Base-by-base conservation (phyloP, 1,140 invertebrate species). In the Mesaphorura yosii region DNA sequence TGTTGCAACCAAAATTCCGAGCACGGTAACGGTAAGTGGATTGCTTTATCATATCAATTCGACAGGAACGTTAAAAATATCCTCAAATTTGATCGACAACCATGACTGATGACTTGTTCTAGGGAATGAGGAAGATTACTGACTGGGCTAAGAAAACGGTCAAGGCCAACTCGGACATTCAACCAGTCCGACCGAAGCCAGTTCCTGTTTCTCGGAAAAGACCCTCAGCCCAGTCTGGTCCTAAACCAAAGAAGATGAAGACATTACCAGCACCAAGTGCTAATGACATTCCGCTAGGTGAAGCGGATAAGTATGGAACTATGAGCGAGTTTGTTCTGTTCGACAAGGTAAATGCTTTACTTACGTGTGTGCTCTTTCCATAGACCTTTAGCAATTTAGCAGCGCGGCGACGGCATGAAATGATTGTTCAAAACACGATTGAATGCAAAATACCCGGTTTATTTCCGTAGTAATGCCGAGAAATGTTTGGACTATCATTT, bases 321-420 rank as follows among this genome's bases (percentile, higher is more conserved):
- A 73, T 93, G 0, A 84, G 81, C 59, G 93, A 98, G 66, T 95
- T 84, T 72, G 89, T 86, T 52, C 96, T 94, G 75, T 98, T 97
- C 69, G 93, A 98, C 66, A 88, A 92, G 70, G 31, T 34, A 34
- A n/a, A n/a, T n/a, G n/a, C n/a, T n/a, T n/a, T n/a, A n/a, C n/a
- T n/a, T n/a, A n/a, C n/a, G n/a, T n/a, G n/a, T n/a, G n/a, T n/a
- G n/a, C n/a, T n/a, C n/a, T n/a, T n/a, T n/a, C n/a, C n/a, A n/a
- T n/a, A n/a, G n/a, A n/a, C n/a, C n/a, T n/a, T n/a, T n/a, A n/a
- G n/a, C n/a, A n/a, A n/a, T n/a, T n/a, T n/a, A n/a, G n/a, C n/a
- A n/a, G n/a, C n/a, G n/a, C n/a, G n/a, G n/a, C n/a, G n/a, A n/a
- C n/a, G n/a, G n/a, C n/a, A n/a, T n/a, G n/a, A n/a, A n/a, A n/a